phyloP scores from a whole-genome alignment of 2,888 invertebrate species.

The Creontiades dilutus region DNA sequence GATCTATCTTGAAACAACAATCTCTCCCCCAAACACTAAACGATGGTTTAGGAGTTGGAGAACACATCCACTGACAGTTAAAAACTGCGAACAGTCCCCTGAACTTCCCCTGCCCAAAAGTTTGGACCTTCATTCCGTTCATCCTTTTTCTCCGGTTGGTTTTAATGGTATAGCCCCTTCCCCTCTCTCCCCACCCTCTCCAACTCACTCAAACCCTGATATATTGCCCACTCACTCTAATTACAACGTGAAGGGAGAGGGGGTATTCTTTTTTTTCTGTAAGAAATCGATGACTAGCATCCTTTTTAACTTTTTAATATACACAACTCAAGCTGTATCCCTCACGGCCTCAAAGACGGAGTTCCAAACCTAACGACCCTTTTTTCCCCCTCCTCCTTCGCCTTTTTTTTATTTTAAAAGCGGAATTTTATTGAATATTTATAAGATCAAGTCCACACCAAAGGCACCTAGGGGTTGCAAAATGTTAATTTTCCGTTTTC shows the following conservation, averaged over 20 bases:
- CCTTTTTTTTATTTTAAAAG: not conserved
- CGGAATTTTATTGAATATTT: not conserved
- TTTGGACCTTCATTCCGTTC: not conserved
- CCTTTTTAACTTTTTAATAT: constrained; percentile 12
- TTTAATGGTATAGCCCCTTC: constrained; percentile 2
- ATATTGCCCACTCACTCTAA: constrained; percentile 35
- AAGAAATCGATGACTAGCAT: constrained; percentile 4
- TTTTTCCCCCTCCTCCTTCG: not conserved
- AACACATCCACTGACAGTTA: constrained; percentile 27
- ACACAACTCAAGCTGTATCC: not conserved
- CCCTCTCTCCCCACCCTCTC: too few relatives aligned
- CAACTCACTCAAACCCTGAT: constrained; percentile 9
- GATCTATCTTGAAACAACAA: constrained; percentile 28
- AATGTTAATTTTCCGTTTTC: not conserved
- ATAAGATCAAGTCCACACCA: not conserved
- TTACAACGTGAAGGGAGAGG: constrained; percentile 8
- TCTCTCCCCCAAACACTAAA: constrained; percentile 4
- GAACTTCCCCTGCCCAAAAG: not conserved
- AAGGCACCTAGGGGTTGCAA: not conserved
- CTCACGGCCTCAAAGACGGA: not conserved
- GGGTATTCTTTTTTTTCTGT: not conserved
- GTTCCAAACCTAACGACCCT: not conserved
- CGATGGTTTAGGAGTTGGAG: constrained; percentile 32
- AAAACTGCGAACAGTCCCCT: constrained; percentile 19
- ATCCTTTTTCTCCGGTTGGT: not conserved